Conservation (phyloP, 1,140 invertebrate genomes). For the Hestina assimilis region DNA sequence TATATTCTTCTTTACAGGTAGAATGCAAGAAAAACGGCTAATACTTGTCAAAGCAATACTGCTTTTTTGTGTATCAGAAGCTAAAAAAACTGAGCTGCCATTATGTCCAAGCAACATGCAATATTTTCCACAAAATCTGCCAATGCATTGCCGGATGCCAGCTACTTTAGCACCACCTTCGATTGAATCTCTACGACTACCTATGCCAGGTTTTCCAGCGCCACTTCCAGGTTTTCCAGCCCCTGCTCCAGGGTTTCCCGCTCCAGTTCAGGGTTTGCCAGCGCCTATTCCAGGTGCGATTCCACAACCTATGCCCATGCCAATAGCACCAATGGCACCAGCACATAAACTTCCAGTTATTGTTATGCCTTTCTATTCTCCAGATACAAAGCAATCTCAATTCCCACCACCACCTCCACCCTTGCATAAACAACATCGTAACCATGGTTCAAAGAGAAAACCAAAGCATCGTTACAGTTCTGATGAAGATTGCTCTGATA, state of each 20-base stretch:
- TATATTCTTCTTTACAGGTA: conserved; percentile 15
- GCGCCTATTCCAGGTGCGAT: conserved; percentile 26
- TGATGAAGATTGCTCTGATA: conserved; percentile 32
- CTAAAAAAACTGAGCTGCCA: conserved; percentile 46
- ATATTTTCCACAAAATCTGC: conserved; percentile 61
- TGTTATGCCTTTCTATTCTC: conserved; percentile 69
- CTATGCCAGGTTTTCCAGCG: conserved; percentile 27
- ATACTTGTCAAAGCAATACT: conserved; percentile 5
- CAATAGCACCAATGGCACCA: conserved; percentile 32
- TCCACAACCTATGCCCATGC: conserved; percentile 39
- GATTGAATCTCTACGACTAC: conserved; percentile 31
- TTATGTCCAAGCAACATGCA: conserved; percentile 58
- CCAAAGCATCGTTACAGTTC: conserved; percentile 16
- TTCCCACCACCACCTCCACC: not conserved
- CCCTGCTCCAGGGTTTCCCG: conserved; percentile 20
- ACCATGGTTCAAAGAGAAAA: conserved; percentile 11
- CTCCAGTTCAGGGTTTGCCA: conserved; percentile 23
- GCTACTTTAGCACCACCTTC: conserved; percentile 30
- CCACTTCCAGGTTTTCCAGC: conserved; percentile 24
- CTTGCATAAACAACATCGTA: conserved; percentile 22
- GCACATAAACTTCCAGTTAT: conserved; percentile 65
- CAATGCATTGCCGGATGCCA: conserved; percentile 67
- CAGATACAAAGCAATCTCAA: conserved; percentile 45
- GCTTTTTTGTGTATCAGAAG: conserved; percentile 8
- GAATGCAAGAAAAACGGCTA: conserved; percentile 20